These are phyloP conservation scores for Liolophura sinensis DNA, from an alignment of 1,140 invertebrate genomes.

Conservation along the genomic window DNA sequence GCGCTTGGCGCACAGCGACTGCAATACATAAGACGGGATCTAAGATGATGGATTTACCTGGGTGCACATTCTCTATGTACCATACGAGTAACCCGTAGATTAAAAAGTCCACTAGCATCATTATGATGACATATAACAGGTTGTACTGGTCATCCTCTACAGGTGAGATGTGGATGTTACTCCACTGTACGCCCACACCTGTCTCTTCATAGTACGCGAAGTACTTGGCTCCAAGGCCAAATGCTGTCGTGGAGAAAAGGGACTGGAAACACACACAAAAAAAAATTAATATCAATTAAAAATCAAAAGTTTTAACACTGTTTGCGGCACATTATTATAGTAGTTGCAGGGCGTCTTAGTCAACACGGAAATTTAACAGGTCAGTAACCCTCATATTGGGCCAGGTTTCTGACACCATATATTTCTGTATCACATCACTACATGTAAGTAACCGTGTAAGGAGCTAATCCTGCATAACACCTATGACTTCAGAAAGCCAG, in stretches of 20 bases:
- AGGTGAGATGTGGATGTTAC: constrained; percentile 66
- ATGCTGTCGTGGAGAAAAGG: constrained; percentile 75
- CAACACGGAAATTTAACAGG: not conserved
- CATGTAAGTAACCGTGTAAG: too few relatives aligned
- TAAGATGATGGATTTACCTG: constrained; percentile 59
- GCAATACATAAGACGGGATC: too few relatives aligned
- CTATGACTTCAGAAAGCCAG: too few relatives aligned
- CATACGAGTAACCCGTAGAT: constrained; percentile 61
- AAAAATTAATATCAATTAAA: not conserved
- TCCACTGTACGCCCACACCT: constrained; percentile 74
- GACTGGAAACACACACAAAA: constrained; percentile 54
- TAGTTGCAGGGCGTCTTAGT: not conserved
- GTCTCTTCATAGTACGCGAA: constrained; percentile 70
- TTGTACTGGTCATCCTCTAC: constrained; percentile 74
- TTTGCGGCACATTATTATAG: not conserved
- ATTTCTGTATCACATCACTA: too few relatives aligned
- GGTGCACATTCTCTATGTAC: constrained; percentile 69
- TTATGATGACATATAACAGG: constrained; percentile 65
- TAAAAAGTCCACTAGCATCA: constrained; percentile 64
- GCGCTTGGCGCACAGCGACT: too few relatives aligned
- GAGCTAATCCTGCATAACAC: too few relatives aligned
- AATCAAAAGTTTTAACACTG: not conserved
- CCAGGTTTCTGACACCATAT: too few relatives aligned
- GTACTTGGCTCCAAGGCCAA: constrained; percentile 74
- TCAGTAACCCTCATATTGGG: too few relatives aligned